These are phyloP conservation scores for Hemicentrotus pulcherrimus DNA, from an alignment of 35 echinoderm and acorn worm genomes.

Conservation along the genomic window DNA sequence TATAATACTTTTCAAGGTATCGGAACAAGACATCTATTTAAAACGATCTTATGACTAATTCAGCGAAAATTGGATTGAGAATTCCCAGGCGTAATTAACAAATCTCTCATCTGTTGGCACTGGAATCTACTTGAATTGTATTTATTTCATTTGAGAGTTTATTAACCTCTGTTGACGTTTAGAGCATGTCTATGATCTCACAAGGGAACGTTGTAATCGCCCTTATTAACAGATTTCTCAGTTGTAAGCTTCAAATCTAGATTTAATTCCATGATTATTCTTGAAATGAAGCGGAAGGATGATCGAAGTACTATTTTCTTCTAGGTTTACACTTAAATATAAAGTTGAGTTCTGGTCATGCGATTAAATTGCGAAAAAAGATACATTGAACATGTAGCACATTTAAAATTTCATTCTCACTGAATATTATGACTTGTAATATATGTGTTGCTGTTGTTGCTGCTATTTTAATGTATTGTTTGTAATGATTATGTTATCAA, in stretches of 20 bases:
- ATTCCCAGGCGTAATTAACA: background rate
- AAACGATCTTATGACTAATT: background rate
- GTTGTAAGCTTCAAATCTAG: background rate
- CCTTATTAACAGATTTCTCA: background rate
- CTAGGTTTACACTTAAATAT: background rate
- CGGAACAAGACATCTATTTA: background rate
- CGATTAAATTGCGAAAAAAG: too few relatives aligned
- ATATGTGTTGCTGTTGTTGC: too few relatives aligned
- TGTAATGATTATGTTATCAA: too few relatives aligned
- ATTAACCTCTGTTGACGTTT: background rate
- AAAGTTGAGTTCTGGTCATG: too few relatives aligned
- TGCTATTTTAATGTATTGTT: too few relatives aligned
- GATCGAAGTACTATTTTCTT: background rate
- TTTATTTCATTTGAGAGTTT: background rate
- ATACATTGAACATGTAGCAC: too few relatives aligned
- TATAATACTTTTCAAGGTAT: background rate
- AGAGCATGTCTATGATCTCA: background rate
- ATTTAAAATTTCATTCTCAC: too few relatives aligned
- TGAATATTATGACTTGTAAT: too few relatives aligned
- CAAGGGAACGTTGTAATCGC: background rate
- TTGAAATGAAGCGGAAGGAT: background rate
- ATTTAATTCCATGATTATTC: background rate
- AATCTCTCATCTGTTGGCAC: conserved; percentile 1
- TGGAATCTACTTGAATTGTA: background rate
- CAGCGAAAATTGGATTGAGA: background rate